These are phyloP conservation scores for Drusus annulatus DNA, from an alignment of 1,140 invertebrate genomes.

Conservation along the genomic window DNA sequence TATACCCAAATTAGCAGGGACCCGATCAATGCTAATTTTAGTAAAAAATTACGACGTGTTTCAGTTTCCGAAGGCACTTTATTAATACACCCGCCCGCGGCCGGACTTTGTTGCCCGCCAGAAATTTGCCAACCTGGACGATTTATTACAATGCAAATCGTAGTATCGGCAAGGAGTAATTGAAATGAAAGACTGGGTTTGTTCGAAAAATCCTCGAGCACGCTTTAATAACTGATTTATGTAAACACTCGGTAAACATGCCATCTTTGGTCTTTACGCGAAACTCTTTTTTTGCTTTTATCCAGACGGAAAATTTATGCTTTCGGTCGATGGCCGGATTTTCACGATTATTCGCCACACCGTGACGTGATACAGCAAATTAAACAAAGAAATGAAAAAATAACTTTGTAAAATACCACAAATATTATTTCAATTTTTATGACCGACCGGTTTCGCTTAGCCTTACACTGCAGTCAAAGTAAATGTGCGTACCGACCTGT, in stretches of 20 bases:
- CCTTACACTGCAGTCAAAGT: no score
- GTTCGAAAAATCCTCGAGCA: not conserved
- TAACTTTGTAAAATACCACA: no score
- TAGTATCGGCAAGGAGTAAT: constrained; percentile 17
- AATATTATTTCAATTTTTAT: no score
- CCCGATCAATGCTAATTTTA: constrained; percentile 52
- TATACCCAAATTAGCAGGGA: constrained; percentile 46
- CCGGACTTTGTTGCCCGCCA: not conserved
- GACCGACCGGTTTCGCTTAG: no score
- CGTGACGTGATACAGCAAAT: no score
- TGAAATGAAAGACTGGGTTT: constrained; percentile 22
- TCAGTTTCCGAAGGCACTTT: constrained; percentile 25
- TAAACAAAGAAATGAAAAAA: no score
- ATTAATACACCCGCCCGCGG: constrained; percentile 17
- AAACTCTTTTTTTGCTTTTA: not conserved
- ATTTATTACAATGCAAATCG: constrained; percentile 29
- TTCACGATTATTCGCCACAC: no score
- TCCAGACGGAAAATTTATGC: no score
- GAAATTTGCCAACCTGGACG: constrained; percentile 34
- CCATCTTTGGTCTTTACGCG: constrained; percentile 10
- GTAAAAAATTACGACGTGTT: constrained; percentile 33
- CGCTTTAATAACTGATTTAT: constrained; percentile 5
- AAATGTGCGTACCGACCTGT: no score
- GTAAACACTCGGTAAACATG: not conserved
- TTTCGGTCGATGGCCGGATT: no score